A percentile compares a stretch with the other conserved stretches of the same genome.
Conservation (phyloP, 2,113 vertebrate genomes). For the Triplophysa rosa region DNA sequence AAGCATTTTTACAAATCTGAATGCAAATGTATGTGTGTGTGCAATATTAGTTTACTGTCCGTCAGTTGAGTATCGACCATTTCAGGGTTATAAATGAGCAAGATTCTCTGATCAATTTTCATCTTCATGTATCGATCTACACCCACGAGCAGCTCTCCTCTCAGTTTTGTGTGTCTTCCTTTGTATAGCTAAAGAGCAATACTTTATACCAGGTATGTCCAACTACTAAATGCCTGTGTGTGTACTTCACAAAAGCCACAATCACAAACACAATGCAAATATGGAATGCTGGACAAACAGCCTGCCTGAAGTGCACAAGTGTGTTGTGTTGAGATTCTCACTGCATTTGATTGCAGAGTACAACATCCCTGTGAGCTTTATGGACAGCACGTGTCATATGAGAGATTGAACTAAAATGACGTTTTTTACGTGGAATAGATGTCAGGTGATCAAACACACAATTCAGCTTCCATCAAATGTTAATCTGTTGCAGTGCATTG, state of each 20-base stretch:
- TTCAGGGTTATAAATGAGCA: conserved; percentile 22
- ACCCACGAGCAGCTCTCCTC: conserved; percentile 67
- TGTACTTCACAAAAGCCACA: conserved; percentile 43
- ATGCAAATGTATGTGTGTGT: conserved; percentile 9
- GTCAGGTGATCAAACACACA: background rate
- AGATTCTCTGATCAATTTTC: conserved; percentile 35
- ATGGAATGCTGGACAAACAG: background rate
- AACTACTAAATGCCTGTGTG: conserved; percentile 58
- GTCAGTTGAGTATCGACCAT: conserved; percentile 2
- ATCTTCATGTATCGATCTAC: conserved; percentile 30
- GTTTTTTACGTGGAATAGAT: background rate
- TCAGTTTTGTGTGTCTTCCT: conserved; percentile 55
- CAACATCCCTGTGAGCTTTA: background rate
- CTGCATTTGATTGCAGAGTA: background rate
- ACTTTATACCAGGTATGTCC: conserved; percentile 99
- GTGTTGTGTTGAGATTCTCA: background rate
- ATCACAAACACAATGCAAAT: background rate
- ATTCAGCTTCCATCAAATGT: background rate
- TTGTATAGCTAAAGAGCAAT: conserved; percentile 97
- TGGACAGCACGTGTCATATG: too few species aligned
- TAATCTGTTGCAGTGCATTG: conserved; percentile 3
- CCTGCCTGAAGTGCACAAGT: background rate
- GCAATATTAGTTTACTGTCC: conserved; percentile 12
- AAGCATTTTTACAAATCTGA: conserved; percentile 7
- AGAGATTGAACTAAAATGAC: background rate